Evolutionary conservation across 2,888 invertebrate genomes (phyloP), one percentile per base, ranked within the genome.

Genomic region (Timema cristinae): DNA sequence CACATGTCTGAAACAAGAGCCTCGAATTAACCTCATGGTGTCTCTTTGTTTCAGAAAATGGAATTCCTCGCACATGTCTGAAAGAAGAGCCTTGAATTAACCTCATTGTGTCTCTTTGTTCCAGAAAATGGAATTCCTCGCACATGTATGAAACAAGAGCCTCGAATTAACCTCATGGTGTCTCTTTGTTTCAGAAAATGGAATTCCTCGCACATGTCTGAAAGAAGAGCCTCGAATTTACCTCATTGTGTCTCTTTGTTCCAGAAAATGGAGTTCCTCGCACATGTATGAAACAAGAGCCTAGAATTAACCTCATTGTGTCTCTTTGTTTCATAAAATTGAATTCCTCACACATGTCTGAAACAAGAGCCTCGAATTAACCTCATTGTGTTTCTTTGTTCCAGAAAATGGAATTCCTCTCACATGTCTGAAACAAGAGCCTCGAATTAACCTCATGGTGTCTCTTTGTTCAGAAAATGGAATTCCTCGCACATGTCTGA

Each of bases 111-210:
- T 54, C 15, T 13, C 13, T n/a, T 63, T 59, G 15, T 81, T 81
- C 11, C 78, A 88, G 88, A 87, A 89, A 86, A 87, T 87, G 0
- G n/a, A n/a, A n/a, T n/a, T 32, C 32, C 32, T 32, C 32, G n/a
- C 32, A 32, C 32, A 32, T 32, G 32, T 4, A 2, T 32, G 32
- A 32, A 32, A 32, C 32, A 32, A 32, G 32, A 32, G 4, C 32
- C 32, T 4, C 4, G 32, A 32, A 32, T 32, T 32, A 2, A 72
- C 71, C 67, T 63, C 66, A 68, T 63, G 75, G 75, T 77, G 74
- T 54, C 15, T 13, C 13, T n/a, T 63, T 59, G 15, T 81, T 81
- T 11, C 78, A 88, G 88, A 87, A 89, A 86, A 87, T 87, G 0
- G n/a, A n/a, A n/a, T n/a, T 32, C 32, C 32, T 32, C 32, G n/a